Percentiles rank a stretch among this genome's conserved stretches.
phyloP scores from a whole-genome alignment of 2,888 invertebrate species.

The Lysandra bellargus region DNA sequence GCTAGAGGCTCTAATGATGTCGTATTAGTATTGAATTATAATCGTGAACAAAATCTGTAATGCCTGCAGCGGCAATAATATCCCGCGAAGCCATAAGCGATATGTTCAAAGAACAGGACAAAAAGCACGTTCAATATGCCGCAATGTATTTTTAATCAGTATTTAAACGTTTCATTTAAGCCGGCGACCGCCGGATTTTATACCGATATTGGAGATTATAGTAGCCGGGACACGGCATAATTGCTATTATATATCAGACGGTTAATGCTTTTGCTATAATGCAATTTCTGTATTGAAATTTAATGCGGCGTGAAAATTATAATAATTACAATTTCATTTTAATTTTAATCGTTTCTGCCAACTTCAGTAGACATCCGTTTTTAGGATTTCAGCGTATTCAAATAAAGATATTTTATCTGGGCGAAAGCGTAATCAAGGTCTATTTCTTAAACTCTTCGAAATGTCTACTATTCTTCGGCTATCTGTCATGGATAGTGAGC shows the following conservation, averaged over 20 bases:
- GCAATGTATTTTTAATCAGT: conserved; percentile 46
- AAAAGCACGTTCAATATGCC: conserved; percentile 33
- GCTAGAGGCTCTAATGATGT: no score
- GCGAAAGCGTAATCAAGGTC: no score
- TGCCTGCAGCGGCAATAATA: neutral
- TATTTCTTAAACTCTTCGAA: no score
- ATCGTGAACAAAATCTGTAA: neutral
- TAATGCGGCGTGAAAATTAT: conserved; percentile 20
- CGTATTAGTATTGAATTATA: no score
- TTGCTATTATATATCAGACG: conserved; percentile 42
- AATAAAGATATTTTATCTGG: no score
- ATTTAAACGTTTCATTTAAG: conserved; percentile 46
- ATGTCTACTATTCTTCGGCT: no score
- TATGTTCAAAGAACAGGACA: conserved; percentile 18
- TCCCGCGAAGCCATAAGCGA: conserved; percentile 7
- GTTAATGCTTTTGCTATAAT: conserved; percentile 38
- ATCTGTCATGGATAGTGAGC: no score
- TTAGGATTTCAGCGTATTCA: neutral
- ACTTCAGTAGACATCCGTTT: neutral
- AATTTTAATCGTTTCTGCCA: conserved; percentile 1
- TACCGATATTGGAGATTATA: conserved; percentile 44
- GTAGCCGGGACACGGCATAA: conserved; percentile 39
- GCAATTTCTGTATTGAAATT: conserved; percentile 39
- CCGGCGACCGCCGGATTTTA: conserved; percentile 41
- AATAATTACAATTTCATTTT: neutral